Conservation (phyloP, 2,888 invertebrate genomes). For the Entomobrya proxima region DNA sequence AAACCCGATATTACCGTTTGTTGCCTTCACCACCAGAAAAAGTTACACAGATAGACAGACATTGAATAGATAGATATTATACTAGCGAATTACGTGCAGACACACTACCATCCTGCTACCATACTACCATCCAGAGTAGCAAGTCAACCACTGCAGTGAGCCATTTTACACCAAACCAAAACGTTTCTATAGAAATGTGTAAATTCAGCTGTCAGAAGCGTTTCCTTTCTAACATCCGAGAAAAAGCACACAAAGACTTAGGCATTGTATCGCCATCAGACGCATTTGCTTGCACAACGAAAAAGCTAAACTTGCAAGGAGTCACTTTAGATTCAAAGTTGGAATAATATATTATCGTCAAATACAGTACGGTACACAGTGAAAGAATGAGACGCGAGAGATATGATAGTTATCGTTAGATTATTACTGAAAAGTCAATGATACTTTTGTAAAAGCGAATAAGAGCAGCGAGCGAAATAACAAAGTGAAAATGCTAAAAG, state of each 20-base stretch:
- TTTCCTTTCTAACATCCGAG: slow-evolving; percentile 36
- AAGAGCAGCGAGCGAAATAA: slow-evolving; percentile 6
- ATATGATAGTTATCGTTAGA: slow-evolving; percentile 40
- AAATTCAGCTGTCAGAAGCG: slow-evolving; percentile 55
- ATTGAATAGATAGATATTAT: slow-evolving; percentile 4
- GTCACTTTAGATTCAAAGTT: slow-evolving; percentile 20
- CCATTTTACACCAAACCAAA: slow-evolving; percentile 40
- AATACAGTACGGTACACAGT: not conserved
- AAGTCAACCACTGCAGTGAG: slow-evolving; percentile 19
- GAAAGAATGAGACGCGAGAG: slow-evolving; percentile 22
- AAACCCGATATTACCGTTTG: slow-evolving; percentile 12
- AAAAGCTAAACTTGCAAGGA: slow-evolving; percentile 4
- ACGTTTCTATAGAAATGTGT: slow-evolving; percentile 38
- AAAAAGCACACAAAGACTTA: slow-evolving; percentile 9
- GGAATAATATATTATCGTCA: slow-evolving; percentile 25
- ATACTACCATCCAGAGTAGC: not conserved
- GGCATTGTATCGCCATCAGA: slow-evolving; percentile 12
- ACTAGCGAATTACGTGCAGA: not conserved
- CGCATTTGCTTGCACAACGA: not conserved
- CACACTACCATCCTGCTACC: not conserved
- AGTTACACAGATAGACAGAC: not conserved
- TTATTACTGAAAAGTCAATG: slow-evolving; percentile 16
- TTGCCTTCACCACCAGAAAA: slow-evolving; percentile 1
- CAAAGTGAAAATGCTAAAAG: slow-evolving; percentile 10
- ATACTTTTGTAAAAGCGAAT: slow-evolving; percentile 16